Evolutionary conservation across 2,888 invertebrate species (phyloP).

Genomic region (Drosophila testacea): DNA sequence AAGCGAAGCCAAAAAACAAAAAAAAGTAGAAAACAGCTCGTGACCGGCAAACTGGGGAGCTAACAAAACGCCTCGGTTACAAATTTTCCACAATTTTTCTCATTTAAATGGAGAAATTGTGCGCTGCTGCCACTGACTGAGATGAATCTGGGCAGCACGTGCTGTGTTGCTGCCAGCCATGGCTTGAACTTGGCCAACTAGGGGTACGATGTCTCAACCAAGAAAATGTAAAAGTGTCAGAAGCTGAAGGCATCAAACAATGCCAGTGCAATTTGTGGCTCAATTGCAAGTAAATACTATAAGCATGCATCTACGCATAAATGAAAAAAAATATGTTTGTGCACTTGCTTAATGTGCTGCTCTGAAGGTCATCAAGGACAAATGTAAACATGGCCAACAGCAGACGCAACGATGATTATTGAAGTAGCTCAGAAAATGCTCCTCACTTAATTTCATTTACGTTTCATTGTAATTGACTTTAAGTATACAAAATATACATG

Average conservation of each 20-base stretch:
- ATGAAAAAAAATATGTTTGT: conserved; percentile 17
- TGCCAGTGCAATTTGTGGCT: conserved; percentile 54
- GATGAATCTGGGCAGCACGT: conserved; percentile 77
- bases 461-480: background rate
- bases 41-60: conserved; percentile 50
- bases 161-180: conserved; percentile 50
- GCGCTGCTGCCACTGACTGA: conserved; percentile 68
- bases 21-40: conserved; percentile 42
- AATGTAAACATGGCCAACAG: conserved; percentile 5
- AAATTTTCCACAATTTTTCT: conserved; percentile 75
- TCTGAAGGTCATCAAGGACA: conserved; percentile 38
- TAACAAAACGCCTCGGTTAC: conserved; percentile 72
- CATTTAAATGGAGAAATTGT: conserved; percentile 78
- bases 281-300: conserved; percentile 45
- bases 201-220: conserved; percentile 2
- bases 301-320: conserved; percentile 15
- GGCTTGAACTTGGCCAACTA: conserved; percentile 49
- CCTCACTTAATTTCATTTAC: background rate
- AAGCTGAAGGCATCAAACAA: conserved; percentile 30
- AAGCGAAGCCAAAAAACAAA: conserved; percentile 13
- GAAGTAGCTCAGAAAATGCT: background rate
- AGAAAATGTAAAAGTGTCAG: background rate
- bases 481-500: too few relatives aligned
- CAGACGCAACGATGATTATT: background rate
- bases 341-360: conserved; percentile 9